Evolutionary conservation across 2,888 invertebrate species (phyloP).

Genomic region (Nomada ferruginata): DNA sequence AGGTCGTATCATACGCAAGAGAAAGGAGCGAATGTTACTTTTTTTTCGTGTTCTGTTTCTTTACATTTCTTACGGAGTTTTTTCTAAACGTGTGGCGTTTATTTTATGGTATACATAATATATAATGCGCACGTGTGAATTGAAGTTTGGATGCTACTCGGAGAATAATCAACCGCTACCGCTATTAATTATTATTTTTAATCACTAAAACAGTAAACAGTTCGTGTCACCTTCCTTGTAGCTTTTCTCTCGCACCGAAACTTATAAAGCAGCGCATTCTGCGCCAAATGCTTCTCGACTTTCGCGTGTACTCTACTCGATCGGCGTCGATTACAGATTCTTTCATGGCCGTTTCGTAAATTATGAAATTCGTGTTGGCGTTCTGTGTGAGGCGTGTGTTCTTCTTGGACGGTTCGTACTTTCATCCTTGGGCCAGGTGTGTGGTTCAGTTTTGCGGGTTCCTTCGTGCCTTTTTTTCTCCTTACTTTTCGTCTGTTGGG

Average conservation of each 20-base stretch:
- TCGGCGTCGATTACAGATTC: slow-evolving; percentile 23
- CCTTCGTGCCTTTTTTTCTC: slow-evolving; percentile 43
- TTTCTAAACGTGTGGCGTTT: neutral
- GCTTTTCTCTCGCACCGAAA: too few species aligned
- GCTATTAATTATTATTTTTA: too few species aligned
- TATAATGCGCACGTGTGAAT: too few species aligned
- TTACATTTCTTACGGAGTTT: neutral
- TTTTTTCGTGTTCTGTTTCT: neutral
- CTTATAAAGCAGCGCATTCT: too few species aligned
- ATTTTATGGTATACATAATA: neutral
- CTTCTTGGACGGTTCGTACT: slow-evolving; percentile 39
- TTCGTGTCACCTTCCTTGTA: too few species aligned
- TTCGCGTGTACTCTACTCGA: neutral
- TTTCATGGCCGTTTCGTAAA: slow-evolving; percentile 23
- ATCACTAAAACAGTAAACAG: too few species aligned
- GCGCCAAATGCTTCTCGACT: neutral
- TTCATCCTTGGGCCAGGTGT: slow-evolving; percentile 67
- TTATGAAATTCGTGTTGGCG: slow-evolving; percentile 27
- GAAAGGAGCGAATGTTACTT: neutral
- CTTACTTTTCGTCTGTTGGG: slow-evolving; percentile 47
- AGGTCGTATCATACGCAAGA: slow-evolving; percentile 8
- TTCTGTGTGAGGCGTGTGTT: neutral
- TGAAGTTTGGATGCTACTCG: too few species aligned
- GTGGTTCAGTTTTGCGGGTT: slow-evolving; percentile 69
- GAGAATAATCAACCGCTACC: too few species aligned